These are phyloP conservation scores for Hesperophylax magnus DNA, from an alignment of 1,140 invertebrate genomes.

Conservation along the genomic window DNA sequence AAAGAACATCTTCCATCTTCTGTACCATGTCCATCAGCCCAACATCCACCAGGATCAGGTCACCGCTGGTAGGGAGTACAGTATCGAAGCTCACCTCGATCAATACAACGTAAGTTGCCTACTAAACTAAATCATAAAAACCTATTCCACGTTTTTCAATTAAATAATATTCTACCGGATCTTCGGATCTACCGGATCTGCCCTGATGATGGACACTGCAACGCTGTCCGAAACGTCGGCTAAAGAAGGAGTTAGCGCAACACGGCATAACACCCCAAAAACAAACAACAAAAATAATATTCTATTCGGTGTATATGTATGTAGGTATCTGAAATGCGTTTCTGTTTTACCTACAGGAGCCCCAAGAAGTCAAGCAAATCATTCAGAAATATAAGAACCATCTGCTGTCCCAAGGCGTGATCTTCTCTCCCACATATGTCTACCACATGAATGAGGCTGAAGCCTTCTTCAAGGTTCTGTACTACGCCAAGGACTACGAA, in stretches of 20 bases:
- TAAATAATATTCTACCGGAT: neutral
- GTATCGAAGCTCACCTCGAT: constrained; percentile 70
- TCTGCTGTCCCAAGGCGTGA: constrained; percentile 71
- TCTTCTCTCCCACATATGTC: constrained; percentile 75
- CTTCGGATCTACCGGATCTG: too few species aligned
- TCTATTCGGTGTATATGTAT: too few species aligned
- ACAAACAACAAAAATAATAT: neutral
- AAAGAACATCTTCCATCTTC: constrained; percentile 74
- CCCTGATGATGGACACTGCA: too few species aligned
- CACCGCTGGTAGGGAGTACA: constrained; percentile 71
- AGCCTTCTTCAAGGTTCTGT: constrained; percentile 78
- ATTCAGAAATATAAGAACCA: constrained; percentile 71
- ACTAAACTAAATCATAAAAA: too few species aligned
- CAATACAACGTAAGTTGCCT: constrained; percentile 61
- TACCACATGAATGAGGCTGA: constrained; percentile 75
- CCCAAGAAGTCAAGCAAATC: constrained; percentile 74
- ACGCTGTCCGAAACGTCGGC: too few species aligned
- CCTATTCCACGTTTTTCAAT: neutral
- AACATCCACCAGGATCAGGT: constrained; percentile 66
- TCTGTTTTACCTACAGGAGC: constrained; percentile 65
- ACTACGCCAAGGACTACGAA: constrained; percentile 76
- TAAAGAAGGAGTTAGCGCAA: too few species aligned
- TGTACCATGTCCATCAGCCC: constrained; percentile 74
- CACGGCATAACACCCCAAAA: too few species aligned
- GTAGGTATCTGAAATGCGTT: neutral